Conservation (phyloP, 2,888 invertebrate genomes). For the Heteromyza rotundicornis region DNA sequence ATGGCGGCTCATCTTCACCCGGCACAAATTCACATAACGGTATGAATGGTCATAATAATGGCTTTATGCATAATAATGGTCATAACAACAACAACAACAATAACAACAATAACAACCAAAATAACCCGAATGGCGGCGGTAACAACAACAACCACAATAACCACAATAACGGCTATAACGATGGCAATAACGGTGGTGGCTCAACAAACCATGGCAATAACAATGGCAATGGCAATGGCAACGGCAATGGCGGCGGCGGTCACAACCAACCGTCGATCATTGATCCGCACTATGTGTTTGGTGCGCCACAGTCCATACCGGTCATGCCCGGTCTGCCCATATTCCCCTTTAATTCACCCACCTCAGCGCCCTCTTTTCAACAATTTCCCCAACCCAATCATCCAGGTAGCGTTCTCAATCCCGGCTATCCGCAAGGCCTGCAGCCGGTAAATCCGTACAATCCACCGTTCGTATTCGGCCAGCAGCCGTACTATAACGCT, state of each 20-base stretch:
- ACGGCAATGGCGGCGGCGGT: not conserved
- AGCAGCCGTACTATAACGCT: constrained; percentile 54
- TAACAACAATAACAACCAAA: constrained; percentile 10
- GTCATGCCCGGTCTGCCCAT: constrained; percentile 60
- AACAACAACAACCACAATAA: constrained; percentile 34
- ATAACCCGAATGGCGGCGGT: constrained; percentile 28
- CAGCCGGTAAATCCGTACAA: constrained; percentile 61
- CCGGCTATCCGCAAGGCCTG: constrained; percentile 56
- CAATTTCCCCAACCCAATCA: constrained; percentile 63
- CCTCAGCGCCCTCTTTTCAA: constrained; percentile 59
- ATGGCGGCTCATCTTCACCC: constrained; percentile 25
- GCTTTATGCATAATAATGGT: not conserved
- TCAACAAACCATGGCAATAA: not conserved
- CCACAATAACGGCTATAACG: constrained; percentile 33
- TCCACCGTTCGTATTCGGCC: constrained; percentile 61
- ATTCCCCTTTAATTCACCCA: constrained; percentile 60
- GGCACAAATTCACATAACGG: not conserved
- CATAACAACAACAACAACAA: too few relatives aligned
- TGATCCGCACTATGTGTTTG: constrained; percentile 62
- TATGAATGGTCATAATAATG: not conserved
- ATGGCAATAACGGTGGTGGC: constrained; percentile 22
- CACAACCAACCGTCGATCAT: constrained; percentile 27
- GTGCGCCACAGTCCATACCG: constrained; percentile 58
- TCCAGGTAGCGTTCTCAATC: constrained; percentile 60
- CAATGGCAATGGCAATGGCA: constrained; percentile 25